These are phyloP conservation scores for Bombus affinis DNA, from an alignment of 1,140 invertebrate species.

Conservation along the genomic window DNA sequence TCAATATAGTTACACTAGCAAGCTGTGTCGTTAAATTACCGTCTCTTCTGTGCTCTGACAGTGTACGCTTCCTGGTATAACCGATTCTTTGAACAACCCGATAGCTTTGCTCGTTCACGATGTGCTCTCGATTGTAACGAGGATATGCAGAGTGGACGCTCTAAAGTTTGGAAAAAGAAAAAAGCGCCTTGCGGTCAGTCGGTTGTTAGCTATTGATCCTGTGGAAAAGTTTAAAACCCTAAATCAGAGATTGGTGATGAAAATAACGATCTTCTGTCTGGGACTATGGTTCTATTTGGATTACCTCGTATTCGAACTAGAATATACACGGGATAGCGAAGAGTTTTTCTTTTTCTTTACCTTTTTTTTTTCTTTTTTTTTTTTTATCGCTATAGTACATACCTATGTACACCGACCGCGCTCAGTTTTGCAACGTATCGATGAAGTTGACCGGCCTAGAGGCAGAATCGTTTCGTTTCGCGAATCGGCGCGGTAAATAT, in stretches of 20 bases:
- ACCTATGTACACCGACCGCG: neutral
- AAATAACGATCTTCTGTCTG: neutral
- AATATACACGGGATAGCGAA: neutral
- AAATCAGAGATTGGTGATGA: neutral
- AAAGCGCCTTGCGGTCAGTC: no score
- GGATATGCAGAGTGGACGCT: neutral
- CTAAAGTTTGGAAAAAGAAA: neutral
- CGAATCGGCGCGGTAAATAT: conserved; percentile 19
- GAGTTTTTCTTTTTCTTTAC: neutral
- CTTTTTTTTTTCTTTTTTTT: neutral
- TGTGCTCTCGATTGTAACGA: neutral
- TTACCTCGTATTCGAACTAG: neutral
- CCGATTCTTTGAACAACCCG: conserved; percentile 16
- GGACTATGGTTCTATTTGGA: neutral
- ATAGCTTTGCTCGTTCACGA: neutral
- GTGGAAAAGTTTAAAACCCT: neutral
- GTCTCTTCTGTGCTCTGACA: neutral
- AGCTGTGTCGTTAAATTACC: neutral
- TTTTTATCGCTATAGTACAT: rapidly evolving
- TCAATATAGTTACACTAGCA: conserved; percentile 5
- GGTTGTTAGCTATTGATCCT: neutral
- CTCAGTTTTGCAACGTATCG: neutral
- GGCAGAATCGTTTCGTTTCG: neutral
- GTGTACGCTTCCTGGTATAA: neutral
- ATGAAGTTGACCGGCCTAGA: neutral